These are phyloP conservation scores for Lamprotornis superbus DNA, from an alignment of 2,113 vertebrate genomes.

Conservation along the genomic window DNA sequence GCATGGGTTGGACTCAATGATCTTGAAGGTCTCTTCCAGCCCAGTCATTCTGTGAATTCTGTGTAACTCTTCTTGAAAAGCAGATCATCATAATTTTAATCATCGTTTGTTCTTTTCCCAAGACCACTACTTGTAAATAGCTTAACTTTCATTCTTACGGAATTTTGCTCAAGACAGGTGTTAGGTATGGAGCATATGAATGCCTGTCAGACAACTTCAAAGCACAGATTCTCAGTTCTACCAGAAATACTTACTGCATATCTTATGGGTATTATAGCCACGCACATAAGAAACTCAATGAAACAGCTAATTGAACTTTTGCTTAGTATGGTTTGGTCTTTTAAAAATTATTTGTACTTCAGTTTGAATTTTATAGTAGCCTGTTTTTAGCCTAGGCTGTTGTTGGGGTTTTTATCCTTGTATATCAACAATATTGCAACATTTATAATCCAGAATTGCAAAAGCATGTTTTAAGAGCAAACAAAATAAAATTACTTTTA, in stretches of 20 bases:
- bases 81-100: background rate
- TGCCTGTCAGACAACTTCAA: background rate
- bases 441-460: background rate
- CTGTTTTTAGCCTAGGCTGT: background rate
- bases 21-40: no score
- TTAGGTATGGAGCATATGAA: background rate
- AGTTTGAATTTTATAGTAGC: background rate
- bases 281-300: background rate
- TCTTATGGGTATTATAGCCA: background rate
- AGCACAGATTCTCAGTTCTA: background rate
- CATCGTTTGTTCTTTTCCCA: background rate
- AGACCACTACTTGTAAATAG: background rate
- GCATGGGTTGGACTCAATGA: no score
- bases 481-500: background rate
- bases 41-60: no score
- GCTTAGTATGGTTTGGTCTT: background rate
- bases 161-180: background rate
- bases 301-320: background rate
- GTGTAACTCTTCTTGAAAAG: background rate
- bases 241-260: background rate
- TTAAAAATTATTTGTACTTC: background rate
- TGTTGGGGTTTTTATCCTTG: background rate
- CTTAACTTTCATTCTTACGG: background rate
- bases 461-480: slow-evolving; percentile 37
- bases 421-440: background rate